Percentiles rank a stretch among this genome's conserved stretches.
Evolutionary conservation across 2,797 vertebrate genomes (phyloP).

Genomic region (Somateria mollissima): DNA sequence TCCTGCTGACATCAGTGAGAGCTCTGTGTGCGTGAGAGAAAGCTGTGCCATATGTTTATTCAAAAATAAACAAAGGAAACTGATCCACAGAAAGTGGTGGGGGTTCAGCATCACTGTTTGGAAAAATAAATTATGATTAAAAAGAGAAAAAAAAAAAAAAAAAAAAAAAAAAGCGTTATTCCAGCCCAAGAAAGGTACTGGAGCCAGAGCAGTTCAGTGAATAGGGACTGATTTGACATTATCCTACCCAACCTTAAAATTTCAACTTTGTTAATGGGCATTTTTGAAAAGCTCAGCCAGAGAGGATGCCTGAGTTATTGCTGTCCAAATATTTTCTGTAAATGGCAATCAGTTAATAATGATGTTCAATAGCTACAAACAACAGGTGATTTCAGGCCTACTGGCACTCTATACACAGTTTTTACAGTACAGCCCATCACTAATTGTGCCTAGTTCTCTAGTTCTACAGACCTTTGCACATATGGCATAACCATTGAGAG

Average conservation of each 20-base stretch:
- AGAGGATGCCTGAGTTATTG: neutral
- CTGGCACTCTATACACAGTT: neutral
- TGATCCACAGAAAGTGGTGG: neutral
- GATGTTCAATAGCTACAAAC: neutral
- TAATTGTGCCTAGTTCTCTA: neutral
- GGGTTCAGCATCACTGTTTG: neutral
- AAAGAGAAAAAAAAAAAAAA: neutral
- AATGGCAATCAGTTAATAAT: neutral
- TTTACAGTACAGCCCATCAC: fast-evolving
- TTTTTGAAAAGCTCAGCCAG: neutral
- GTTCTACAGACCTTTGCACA: neutral
- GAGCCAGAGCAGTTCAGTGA: neutral
- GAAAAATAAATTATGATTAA: neutral
- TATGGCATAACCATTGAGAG: neutral
- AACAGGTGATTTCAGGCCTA: neutral
- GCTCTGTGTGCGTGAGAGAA: neutral
- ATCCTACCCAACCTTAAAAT: neutral
- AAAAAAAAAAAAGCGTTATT: neutral
- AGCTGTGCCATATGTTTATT: neutral
- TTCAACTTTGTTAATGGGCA: neutral
- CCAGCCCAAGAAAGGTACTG: neutral
- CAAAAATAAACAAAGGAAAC: neutral
- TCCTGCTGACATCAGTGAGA: neutral
- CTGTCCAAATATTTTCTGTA: neutral
- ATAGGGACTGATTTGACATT: neutral